Evolutionary conservation across 2,797 vertebrate species (phyloP), one percentile per base, ranked within the genome.

Genomic region (Galago senegalensis): DNA sequence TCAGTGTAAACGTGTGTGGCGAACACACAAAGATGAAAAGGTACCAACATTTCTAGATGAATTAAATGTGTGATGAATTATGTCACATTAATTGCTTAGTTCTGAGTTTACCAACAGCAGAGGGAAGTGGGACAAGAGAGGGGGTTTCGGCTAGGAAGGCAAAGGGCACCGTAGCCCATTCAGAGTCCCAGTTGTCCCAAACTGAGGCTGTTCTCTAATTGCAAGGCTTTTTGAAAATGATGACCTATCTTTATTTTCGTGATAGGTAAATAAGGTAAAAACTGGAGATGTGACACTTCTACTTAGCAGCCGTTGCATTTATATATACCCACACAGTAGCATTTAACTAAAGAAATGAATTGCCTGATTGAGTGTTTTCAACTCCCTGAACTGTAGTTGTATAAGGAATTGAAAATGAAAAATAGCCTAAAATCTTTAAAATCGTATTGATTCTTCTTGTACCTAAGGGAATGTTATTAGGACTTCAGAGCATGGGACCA

Each of bases 1-100:
- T 91, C 89, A 49, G 85, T 94, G 69, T 80, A 92, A 86, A 94
- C 14, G 3, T 89, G 56, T 76, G 76, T 84, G 94, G 88, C 65
- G 97, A 97, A 96, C 82, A 49, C 49, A 86, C 87, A 95, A 94
- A 56, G 73, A 63, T 46, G 90, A 94, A 97, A 95, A 92, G 89
- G 25, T 4, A 86, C 43, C 2, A 88, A 27, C 23, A 31, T 97
- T 56, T 82, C 9, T 18, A 72, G 93, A 82, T 79, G 77, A 61
- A 43, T 95, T 69, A 92, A 84, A 91, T 2, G 4, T 13, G 82
- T 12, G 5, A 12, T 91, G 72, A 94, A 53, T 81, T 85, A 95
- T 83, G 91, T 87, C 79, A 88, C 67, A 76, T 70, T 49, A 63
- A 85, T 91, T 82, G 73, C 80, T 91, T 91, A 73, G 84, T 91